Base-by-base conservation (phyloP, 2,888 invertebrate genomes). In the Harpagoxenus sublaevis region DNA sequence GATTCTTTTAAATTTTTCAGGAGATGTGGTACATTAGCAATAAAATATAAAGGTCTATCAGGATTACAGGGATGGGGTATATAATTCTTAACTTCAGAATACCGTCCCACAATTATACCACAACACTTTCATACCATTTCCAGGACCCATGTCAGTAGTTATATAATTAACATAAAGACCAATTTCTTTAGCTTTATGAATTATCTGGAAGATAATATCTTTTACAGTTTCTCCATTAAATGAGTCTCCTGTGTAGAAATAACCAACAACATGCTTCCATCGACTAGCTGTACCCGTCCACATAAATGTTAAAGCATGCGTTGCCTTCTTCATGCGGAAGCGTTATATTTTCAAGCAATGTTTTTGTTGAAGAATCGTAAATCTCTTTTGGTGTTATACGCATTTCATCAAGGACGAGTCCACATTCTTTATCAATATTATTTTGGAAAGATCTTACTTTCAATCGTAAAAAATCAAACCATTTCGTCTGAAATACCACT, bases 21-120 rank as follows among this genome's bases (percentile, higher is more conserved):
- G 4, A 74, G 57, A 60, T 74, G 45, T 51, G 70, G 70, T 60
- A 74, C 39, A 74, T 74, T 60, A 9, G 57, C 57, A 53, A 74
- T 74, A 39, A 60, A 60, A 74, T 74, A 74, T 45, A 74, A 60
- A 18, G 6, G 5, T 31, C 60, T 60, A 23, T 60, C 0, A 42
- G 28, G 6, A 60, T 45, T 1, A 45, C 2, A 62, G 1, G 35
- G n/a, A 62, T 62, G 35, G 15, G 2, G 18, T 5, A 45, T 62
- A 48, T 15, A 45, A 60, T 57, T 74, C 18, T 0, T 28, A 9
- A 74, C 15, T 15, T 28, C 53, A 28, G 42, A 74, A 28, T 28
- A 10, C 0, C 73, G 57, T 31, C 39, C 60, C 3, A 60, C 28
- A 42, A 18, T 74, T 8, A 60, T 74, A 2, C 28, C 74, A 6